phyloP scores from a whole-genome alignment of 1,140 invertebrate genomes.

The Nautilus pompilius region DNA sequence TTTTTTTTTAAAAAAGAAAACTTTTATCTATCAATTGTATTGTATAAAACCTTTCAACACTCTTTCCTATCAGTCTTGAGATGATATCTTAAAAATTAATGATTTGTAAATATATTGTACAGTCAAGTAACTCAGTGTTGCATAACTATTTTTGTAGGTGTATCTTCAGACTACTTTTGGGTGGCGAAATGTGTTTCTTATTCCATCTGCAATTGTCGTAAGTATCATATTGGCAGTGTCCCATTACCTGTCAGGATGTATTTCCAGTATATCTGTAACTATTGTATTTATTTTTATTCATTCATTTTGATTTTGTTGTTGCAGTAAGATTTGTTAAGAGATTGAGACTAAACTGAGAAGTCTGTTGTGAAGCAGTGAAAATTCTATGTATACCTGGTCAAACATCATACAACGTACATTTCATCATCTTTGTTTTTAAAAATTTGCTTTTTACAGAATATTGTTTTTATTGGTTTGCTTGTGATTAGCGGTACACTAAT shows the following conservation, averaged over 20 bases:
- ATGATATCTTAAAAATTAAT: too few relatives aligned
- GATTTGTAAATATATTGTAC: too few relatives aligned
- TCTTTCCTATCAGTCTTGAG: too few relatives aligned
- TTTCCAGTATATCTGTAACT: neutral
- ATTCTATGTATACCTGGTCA: too few relatives aligned
- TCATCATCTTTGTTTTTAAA: neutral
- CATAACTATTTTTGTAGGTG: slow-evolving; percentile 39
- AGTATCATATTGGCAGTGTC: slow-evolving; percentile 14
- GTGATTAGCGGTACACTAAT: neutral
- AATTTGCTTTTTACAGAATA: neutral
- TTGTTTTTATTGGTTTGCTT: neutral
- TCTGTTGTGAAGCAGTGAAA: too few relatives aligned
- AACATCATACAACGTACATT: too few relatives aligned
- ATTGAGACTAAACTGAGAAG: too few relatives aligned
- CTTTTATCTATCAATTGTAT: too few relatives aligned
- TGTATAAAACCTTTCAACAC: too few relatives aligned
- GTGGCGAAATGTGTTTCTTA: slow-evolving; percentile 56
- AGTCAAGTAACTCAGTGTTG: neutral
- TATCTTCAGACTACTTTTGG: slow-evolving; percentile 55
- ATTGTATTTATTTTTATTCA: neutral
- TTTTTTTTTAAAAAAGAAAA: too few relatives aligned
- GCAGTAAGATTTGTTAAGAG: too few relatives aligned
- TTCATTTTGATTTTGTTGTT: too few relatives aligned
- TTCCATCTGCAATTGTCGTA: slow-evolving; percentile 53
- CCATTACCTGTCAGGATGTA: neutral